A percentile compares a stretch with the other conserved stretches of the same genome.
phyloP scores from a whole-genome alignment of 2,113 vertebrate genomes.

The Carassius gibelio region DNA sequence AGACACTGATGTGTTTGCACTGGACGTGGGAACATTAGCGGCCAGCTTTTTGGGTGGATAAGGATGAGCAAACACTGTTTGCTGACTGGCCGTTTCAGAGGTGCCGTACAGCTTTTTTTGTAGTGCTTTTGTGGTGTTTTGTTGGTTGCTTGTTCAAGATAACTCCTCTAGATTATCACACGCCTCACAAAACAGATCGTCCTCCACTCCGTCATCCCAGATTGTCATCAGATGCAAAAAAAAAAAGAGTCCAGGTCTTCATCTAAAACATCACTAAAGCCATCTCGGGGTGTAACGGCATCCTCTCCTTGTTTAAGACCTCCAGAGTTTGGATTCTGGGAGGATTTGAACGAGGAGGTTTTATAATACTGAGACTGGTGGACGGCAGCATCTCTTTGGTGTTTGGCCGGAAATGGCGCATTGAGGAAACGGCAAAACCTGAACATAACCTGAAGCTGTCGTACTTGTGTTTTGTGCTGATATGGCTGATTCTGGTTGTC shows the following conservation, averaged over 20 bases:
- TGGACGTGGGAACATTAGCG: neutral
- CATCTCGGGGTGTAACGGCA: accelerated
- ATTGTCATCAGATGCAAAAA: constrained; percentile 68
- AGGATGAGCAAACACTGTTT: neutral
- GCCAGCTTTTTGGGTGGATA: neutral
- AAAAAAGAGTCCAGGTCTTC: constrained; percentile 68
- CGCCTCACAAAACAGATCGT: constrained; percentile 85
- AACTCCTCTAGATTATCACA: constrained; percentile 87
- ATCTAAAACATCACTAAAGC: constrained; percentile 44
- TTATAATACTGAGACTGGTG: neutral
- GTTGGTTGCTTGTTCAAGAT: neutral
- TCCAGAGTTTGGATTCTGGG: neutral
- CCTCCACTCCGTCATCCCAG: constrained; percentile 82
- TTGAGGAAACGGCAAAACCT: neutral
- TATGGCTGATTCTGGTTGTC: neutral
- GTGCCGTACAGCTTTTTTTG: neutral
- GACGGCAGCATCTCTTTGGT: neutral
- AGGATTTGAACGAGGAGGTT: neutral
- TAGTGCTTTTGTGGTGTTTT: neutral
- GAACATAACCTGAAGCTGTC: neutral
- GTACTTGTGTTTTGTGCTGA: neutral
- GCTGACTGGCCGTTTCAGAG: neutral
- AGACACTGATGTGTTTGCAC: neutral
- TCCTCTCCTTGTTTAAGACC: neutral
- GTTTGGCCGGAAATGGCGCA: neutral